Percentiles rank a stretch among this genome's conserved stretches.
Conservation (phyloP, 2,888 invertebrate genomes). For the Malthinus seriepunctatus region DNA sequence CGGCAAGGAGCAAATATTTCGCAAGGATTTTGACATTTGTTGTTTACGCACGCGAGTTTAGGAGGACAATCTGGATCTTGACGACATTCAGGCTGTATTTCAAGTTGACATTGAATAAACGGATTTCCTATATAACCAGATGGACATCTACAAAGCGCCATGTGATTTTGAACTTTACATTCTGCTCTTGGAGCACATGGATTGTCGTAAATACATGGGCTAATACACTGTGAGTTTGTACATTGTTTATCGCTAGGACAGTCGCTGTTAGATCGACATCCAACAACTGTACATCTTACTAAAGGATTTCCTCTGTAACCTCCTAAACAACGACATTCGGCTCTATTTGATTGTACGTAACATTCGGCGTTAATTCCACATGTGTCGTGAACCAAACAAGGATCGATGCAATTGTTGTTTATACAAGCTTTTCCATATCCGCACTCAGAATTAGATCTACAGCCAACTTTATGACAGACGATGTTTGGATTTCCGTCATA, state of each 20-base stretch:
- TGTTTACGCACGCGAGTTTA: conserved; percentile 77
- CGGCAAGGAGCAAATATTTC: conserved; percentile 76
- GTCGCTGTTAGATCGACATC: conserved; percentile 84
- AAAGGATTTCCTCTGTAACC: conserved; percentile 82
- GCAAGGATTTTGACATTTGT: conserved; percentile 84
- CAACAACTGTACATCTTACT: conserved; percentile 75
- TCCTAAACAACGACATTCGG: conserved; percentile 78
- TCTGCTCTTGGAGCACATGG: conserved; percentile 78
- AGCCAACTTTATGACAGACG: conserved; percentile 79
- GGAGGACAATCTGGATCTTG: conserved; percentile 83
- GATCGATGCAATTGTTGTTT: conserved; percentile 83
- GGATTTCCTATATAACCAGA: conserved; percentile 78
- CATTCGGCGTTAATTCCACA: conserved; percentile 86
- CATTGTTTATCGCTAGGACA: conserved; percentile 86
- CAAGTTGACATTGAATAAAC: conserved; percentile 77
- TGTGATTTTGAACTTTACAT: conserved; percentile 80
- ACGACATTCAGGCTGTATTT: conserved; percentile 74
- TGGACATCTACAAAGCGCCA: conserved; percentile 84
- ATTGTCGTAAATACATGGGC: conserved; percentile 79
- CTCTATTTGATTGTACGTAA: conserved; percentile 70
- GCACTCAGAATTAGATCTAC: conserved; percentile 82
- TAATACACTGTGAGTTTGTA: conserved; percentile 81
- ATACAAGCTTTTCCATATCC: conserved; percentile 81
- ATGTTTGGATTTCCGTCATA: conserved; percentile 87
- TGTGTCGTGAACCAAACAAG: conserved; percentile 78